Evolutionary conservation across 1,140 invertebrate species (phyloP).

Genomic region (Metaphire vulgaris): DNA sequence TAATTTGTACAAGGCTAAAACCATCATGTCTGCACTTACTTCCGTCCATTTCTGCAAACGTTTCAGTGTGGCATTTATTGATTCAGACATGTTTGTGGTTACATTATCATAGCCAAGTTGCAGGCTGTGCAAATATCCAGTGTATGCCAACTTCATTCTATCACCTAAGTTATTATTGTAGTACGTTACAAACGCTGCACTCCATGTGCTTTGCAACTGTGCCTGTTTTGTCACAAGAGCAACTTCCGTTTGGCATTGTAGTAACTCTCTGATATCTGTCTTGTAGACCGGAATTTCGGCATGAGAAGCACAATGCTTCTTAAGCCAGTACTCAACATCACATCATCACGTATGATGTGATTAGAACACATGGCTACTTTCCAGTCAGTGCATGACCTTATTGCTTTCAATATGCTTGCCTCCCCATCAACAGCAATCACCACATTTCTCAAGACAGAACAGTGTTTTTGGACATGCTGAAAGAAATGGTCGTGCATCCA

Average conservation of each 20-base stretch:
- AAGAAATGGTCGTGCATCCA: not conserved
- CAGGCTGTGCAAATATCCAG: not conserved
- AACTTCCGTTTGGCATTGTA: not conserved
- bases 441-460: not conserved
- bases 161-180: not conserved
- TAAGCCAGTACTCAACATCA: not conserved
- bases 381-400: not conserved
- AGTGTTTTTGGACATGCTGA: not conserved
- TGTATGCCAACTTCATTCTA: not conserved
- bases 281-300: not conserved
- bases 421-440: not conserved
- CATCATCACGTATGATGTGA: not conserved
- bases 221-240: too few species aligned
- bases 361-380: not conserved
- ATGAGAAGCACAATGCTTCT: not conserved
- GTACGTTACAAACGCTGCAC: not conserved
- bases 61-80: not conserved
- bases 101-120: not conserved
- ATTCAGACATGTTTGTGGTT: not conserved
- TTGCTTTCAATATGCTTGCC: not conserved
- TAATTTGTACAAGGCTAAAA: not conserved
- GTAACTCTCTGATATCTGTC: not conserved
- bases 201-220: not conserved
- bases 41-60: not conserved
- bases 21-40: not conserved